Conservation (phyloP, 2,888 invertebrate genomes). For the Saturnia japonica region DNA sequence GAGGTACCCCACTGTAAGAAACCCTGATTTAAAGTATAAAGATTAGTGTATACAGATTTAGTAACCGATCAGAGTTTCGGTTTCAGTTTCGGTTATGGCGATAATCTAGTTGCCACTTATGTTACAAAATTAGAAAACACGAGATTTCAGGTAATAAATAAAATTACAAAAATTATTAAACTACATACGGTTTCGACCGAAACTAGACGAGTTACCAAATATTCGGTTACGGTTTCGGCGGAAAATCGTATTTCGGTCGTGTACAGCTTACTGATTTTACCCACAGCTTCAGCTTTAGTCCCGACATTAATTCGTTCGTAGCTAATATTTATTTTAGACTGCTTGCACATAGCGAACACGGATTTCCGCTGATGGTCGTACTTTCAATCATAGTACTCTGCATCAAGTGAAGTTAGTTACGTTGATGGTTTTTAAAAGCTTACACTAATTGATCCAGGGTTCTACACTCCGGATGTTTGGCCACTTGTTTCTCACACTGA, state of each 20-base stretch:
- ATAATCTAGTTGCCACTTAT: too few relatives aligned
- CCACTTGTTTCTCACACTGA: neutral
- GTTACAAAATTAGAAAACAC: too few relatives aligned
- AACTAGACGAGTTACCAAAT: too few relatives aligned
- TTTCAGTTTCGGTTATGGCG: too few relatives aligned
- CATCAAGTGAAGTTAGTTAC: neutral
- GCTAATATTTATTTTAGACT: neutral
- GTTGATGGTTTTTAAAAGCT: neutral
- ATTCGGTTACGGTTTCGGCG: too few relatives aligned
- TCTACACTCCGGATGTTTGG: neutral
- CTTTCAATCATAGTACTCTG: neutral
- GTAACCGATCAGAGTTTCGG: too few relatives aligned
- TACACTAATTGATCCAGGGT: neutral
- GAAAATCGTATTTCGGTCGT: neutral
- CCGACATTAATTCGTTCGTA: neutral
- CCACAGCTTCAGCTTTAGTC: neutral
- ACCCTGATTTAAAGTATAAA: too few relatives aligned
- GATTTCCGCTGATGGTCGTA: neutral
- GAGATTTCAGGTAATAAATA: too few relatives aligned
- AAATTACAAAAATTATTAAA: too few relatives aligned
- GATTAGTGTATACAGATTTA: too few relatives aligned
- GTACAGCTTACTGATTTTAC: neutral
- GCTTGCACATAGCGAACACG: neutral
- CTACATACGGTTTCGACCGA: too few relatives aligned
- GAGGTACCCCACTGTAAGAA: too few relatives aligned